Percentiles rank a stretch among this genome's conserved stretches.
Conservation (phyloP, 2,797 vertebrate species). For the Sardinella longiceps region DNA sequence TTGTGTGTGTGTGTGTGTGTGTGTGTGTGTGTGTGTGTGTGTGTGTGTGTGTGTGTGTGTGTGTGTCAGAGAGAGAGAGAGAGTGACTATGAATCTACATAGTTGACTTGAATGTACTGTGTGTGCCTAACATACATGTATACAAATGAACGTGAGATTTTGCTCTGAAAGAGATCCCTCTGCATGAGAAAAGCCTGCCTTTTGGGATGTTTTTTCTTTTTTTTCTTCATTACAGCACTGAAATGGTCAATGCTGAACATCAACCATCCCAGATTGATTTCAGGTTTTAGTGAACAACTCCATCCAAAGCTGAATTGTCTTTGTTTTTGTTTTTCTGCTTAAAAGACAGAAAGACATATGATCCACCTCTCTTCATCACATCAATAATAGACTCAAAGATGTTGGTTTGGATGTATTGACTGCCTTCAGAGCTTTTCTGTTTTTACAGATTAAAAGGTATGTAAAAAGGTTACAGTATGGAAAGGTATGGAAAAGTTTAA, state of each 20-base stretch:
- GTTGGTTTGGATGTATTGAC: neutral
- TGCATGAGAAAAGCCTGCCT: neutral
- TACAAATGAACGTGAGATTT: neutral
- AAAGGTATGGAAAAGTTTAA: too few species aligned
- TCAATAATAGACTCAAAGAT: neutral
- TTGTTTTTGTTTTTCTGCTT: too few species aligned
- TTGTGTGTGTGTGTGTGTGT: slow-evolving; percentile 12
- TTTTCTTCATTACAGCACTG: neutral
- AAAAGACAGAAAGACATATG: too few species aligned
- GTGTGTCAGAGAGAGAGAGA: neutral
- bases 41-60: neutral
- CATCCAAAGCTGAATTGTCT: neutral
- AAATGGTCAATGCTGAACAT: neutral
- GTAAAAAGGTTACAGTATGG: too few species aligned
- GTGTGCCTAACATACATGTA: neutral
- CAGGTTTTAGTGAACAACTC: neutral
- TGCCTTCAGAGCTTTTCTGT: neutral
- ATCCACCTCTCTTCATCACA: too few species aligned
- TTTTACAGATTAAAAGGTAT: too few species aligned
- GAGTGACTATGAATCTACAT: neutral
- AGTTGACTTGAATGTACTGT: neutral
- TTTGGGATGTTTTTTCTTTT: neutral
- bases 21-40: slow-evolving; percentile 13
- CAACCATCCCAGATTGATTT: neutral
- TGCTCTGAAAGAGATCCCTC: neutral